Evolutionary conservation across 2,113 vertebrate genomes (phyloP).

Genomic region (Bos indicus): DNA sequence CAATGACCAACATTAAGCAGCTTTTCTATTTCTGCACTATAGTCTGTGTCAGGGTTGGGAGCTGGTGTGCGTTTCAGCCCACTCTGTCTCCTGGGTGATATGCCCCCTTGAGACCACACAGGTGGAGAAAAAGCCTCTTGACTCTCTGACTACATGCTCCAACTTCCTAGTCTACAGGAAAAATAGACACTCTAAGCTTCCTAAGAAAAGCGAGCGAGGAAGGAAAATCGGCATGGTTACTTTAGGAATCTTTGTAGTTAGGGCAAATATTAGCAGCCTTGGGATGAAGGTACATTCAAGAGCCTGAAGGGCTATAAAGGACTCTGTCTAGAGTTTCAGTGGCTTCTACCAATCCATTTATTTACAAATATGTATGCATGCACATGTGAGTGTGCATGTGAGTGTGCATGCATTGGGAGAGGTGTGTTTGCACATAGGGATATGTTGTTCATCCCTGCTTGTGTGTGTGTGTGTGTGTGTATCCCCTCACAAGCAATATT

Average conservation of each 20-base stretch:
- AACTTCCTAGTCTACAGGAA: too few species aligned
- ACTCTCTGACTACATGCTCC: background rate
- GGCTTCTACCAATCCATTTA: background rate
- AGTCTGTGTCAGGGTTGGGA: background rate
- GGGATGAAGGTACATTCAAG: background rate
- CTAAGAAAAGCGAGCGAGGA: background rate
- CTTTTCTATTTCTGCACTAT: background rate
- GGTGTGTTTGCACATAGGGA: background rate
- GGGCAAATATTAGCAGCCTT: background rate
- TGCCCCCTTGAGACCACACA: background rate
- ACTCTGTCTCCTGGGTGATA: background rate
- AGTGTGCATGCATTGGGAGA: too few species aligned
- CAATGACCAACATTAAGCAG: background rate
- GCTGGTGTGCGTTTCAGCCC: fast-evolving
- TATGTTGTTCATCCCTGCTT: fast-evolving
- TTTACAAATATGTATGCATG: background rate
- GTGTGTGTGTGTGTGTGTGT: too few species aligned
- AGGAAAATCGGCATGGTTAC: background rate
- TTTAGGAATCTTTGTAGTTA: background rate
- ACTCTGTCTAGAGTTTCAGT: background rate
- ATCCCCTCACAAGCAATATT: fast-evolving
- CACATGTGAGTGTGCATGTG: background rate
- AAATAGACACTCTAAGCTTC: background rate
- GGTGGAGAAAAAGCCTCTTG: background rate
- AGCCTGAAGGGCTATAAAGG: background rate